A percentile compares a stretch with the other conserved stretches of the same genome.
phyloP scores from a whole-genome alignment of 1,140 invertebrate genomes.

The Cherax quadricarinatus region DNA sequence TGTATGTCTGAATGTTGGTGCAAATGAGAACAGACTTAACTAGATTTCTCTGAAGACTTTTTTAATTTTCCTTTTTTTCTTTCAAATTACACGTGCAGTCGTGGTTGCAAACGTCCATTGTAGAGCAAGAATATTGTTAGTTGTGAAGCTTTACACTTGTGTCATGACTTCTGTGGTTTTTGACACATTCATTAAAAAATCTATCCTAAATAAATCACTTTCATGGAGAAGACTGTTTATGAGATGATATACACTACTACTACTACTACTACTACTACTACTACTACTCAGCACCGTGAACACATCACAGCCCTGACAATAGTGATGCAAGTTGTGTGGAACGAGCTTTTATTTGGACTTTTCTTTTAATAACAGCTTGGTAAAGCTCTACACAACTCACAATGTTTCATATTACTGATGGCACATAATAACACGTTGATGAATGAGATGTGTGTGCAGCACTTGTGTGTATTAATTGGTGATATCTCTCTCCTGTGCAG shows the following conservation, averaged over 20 bases:
- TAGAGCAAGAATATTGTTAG: constrained; percentile 65
- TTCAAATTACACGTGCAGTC: constrained; percentile 65
- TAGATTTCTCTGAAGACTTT: constrained; percentile 25
- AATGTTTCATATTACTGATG: no score
- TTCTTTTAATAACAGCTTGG: no score
- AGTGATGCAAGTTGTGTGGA: no score
- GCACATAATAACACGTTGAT: no score
- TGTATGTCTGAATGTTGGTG: constrained; percentile 19
- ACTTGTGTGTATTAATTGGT: no score
- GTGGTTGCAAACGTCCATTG: constrained; percentile 70
- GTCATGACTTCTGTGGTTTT: constrained; percentile 43
- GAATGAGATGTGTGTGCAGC: no score
- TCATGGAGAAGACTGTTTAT: constrained; percentile 48
- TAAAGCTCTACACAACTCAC: no score
- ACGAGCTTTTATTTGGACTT: no score
- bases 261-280: no score
- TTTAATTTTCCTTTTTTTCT: constrained; percentile 41
- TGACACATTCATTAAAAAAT: constrained; percentile 61
- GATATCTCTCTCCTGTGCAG: no score
- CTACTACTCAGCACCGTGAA: constrained; percentile 62
- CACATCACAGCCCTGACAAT: background rate
- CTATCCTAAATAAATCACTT: constrained; percentile 37
- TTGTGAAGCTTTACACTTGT: constrained; percentile 60
- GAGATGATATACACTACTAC: constrained; percentile 57
- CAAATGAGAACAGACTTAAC: constrained; percentile 2